Evolutionary conservation across 2,797 vertebrate species (phyloP), one percentile per base, ranked within the genome.

Genomic region (Mycteria americana): DNA sequence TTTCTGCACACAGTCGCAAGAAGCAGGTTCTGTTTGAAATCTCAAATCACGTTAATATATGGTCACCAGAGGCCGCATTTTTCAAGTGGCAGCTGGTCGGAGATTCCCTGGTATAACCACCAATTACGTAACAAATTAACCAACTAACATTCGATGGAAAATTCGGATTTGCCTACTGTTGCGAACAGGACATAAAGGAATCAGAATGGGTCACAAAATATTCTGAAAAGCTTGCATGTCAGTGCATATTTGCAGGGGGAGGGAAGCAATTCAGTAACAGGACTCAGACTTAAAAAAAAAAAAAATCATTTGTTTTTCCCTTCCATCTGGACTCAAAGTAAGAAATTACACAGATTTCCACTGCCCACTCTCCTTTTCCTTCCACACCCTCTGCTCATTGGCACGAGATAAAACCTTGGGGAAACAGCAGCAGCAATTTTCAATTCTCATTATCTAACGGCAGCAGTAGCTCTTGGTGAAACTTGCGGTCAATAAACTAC

Each of bases 401-500:
- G 96, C 85, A 94, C 8, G 0, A 94, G 88, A 96, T 75, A 97
- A 97, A 97, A 97, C 95, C 93, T 88, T 59, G 54, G 72, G 84
- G 83, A 94, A 97, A 95, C 85, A 88, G 95, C 88, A 94, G 91
- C 95, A 97, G 95, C 91, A 93, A 97, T 92, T 95, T 96, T 96
- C 96, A 97, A 64, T 93, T 95, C 97, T 97, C 97, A 97, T 97
- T 97, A 96, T 92, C 92, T 95, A 85, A 95, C 70, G 2, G 94
- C 94, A 95, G 94, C 91, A 95, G 95, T 84, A 94, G 95, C 81
- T 97, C 92, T 90, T 96, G 96, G 93, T 95, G 96, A 97, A 98
- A 97, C 94, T 92, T 92, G 96, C 2, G 50, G 95, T 97, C 96
- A 94, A 97, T 97, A 97, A 97, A 96, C 95, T 96, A 95, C 85